Evolutionary conservation across 1,140 invertebrate genomes (phyloP), one percentile per base, ranked within the genome.

Genomic region (Brachionus rubens): DNA sequence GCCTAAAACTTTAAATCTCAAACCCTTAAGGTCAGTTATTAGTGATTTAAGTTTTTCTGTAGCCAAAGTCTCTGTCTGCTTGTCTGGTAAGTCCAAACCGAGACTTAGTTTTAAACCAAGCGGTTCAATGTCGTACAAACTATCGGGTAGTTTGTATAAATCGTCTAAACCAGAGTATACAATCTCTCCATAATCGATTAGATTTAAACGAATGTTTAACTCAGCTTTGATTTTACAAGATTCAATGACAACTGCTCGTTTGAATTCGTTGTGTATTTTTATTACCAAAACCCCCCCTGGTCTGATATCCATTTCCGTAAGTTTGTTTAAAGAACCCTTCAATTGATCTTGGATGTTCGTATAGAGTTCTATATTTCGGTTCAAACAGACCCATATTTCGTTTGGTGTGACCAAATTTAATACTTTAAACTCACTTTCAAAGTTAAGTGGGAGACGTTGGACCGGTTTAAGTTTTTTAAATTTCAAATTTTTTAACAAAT

Each of bases 391-490:
- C 16, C 30, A 36, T n/a, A 59, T 36, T 16, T 59, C 54, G 30
- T 59, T 36, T 28, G 54, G 36, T 33, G 54, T 16, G n/a, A 59
- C 54, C 19, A 36, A 59, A 59, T 59, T 36, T 36, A 59, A 36
- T 3, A 40, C 19, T 36, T 59, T 33, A 33, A 70, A 70, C 9
- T 46, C 36, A 33, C 28, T 19, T 36, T 40, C 68, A 41, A 41
- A 7, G 2, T 50, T n/a, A n/a, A n/a, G 16, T 50, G 16, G 5
- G 9, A 3, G 28, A 12, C 24, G 2, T 26, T 46, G 24, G 5
- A 19, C 12, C 26, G 24, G 30, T 40, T 59, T 59, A 16, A 59
- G 21, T 16, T 65, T 36, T 24, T 43, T 65, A 19, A 43, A 40
- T 43, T 65, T 46, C 3, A 46, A 14, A 10, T 46, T 36, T 43